Percentiles rank a stretch among this genome's conserved stretches.
Evolutionary conservation across 2,888 invertebrate genomes (phyloP).

Genomic region (Philonicus albiceps): DNA sequence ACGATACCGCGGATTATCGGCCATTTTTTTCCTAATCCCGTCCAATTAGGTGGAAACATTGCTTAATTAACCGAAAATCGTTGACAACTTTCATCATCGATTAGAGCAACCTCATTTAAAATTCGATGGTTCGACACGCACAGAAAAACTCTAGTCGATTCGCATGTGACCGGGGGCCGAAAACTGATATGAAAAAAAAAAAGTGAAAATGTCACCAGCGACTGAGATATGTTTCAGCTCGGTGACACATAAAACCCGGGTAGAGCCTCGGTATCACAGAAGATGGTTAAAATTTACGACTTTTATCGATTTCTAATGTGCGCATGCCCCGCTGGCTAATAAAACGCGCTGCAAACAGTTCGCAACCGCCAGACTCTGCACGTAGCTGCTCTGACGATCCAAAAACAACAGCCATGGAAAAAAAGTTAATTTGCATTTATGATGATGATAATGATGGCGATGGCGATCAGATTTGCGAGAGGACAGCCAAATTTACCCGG

Average conservation of each 20-base stretch:
- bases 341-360: constrained; percentile 3
- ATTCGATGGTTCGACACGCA: constrained; percentile 17
- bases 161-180: background rate
- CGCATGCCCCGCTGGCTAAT: constrained; percentile 10
- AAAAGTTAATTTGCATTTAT: constrained; percentile 22
- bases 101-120: constrained; percentile 29
- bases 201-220: background rate
- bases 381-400: background rate
- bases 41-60: constrained; percentile 27
- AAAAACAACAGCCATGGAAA: background rate
- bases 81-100: constrained; percentile 36
- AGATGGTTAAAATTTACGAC: constrained; percentile 4
- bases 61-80: constrained; percentile 30
- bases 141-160: background rate
- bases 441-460: background rate
- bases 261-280: background rate
- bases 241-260: background rate
- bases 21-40: constrained; percentile 6
- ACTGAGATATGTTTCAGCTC: background rate
- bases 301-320: constrained; percentile 24
- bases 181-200: background rate
- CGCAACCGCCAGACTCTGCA: background rate
- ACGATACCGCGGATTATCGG: background rate
- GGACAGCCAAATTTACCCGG: background rate
- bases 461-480: background rate